These are phyloP conservation scores for Chlorops oryzae DNA, from an alignment of 1,140 invertebrate genomes.

Conservation along the genomic window DNA sequence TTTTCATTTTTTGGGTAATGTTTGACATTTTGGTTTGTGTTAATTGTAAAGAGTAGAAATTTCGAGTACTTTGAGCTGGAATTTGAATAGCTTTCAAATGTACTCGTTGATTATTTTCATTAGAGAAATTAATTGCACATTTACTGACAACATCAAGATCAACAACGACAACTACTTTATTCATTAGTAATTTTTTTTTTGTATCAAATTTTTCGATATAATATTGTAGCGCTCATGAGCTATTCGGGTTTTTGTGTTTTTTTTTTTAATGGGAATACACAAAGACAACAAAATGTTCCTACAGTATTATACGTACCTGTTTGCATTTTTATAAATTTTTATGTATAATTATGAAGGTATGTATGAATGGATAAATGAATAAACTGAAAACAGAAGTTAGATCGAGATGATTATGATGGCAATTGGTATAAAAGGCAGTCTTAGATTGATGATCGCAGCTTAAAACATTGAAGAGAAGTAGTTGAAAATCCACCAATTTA, in stretches of 20 bases:
- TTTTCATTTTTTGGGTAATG: neutral
- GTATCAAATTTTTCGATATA: no score
- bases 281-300: constrained; percentile 4
- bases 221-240: neutral
- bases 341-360: constrained; percentile 1
- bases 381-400: neutral
- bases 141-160: constrained; percentile 17
- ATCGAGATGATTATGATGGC: no score
- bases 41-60: neutral
- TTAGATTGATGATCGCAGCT: no score
- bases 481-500: no score
- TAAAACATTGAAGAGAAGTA: no score
- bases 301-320: constrained; percentile 9
- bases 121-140: constrained; percentile 13
- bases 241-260: no score
- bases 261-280: no score
- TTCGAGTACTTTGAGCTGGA: neutral
- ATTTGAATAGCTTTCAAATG: neutral
- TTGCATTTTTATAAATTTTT: neutral
- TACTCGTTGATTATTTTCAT: neutral
- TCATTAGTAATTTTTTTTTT: constrained; percentile 4
- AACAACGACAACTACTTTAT: constrained; percentile 21
- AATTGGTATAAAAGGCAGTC: no score
- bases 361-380: neutral
- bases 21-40: neutral